Conservation (phyloP, 1,140 invertebrate genomes). For the Campoletis sonorensis region DNA sequence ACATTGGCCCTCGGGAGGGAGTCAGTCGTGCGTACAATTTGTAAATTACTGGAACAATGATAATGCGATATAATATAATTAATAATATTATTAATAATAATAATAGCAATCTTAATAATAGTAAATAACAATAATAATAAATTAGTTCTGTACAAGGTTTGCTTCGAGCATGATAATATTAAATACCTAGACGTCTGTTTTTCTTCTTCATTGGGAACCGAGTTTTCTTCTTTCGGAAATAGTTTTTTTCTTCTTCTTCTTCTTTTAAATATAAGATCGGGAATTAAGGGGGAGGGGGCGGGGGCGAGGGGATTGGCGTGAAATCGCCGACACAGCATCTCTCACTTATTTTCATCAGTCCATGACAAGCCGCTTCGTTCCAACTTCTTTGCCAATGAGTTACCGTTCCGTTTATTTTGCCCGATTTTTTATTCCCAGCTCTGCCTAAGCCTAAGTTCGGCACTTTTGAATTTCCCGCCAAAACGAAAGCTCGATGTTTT, state of each 20-base stretch:
- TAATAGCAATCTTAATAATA: conserved; percentile 66
- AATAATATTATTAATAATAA: conserved; percentile 53
- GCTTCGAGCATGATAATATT: conserved; percentile 70
- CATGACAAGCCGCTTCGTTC: too few species aligned
- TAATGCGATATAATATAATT: conserved; percentile 61
- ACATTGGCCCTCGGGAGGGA: conserved; percentile 16
- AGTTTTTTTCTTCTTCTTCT: neutral
- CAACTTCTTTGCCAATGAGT: too few species aligned
- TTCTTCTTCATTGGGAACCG: conserved; percentile 13
- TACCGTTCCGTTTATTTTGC: too few species aligned
- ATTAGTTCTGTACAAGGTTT: conserved; percentile 76
- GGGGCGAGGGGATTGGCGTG: conserved; percentile 51
- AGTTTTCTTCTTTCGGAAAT: conserved; percentile 5
- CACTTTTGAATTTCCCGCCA: too few species aligned
- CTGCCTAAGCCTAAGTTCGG: too few species aligned
- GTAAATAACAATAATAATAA: conserved; percentile 77
- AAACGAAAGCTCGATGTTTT: too few species aligned
- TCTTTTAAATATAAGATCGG: conserved; percentile 8
- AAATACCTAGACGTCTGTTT: conserved; percentile 56
- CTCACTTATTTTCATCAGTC: conserved; percentile 49
- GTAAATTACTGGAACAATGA: conserved; percentile 65
- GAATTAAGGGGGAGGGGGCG: conserved; percentile 14
- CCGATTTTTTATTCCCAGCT: too few species aligned
- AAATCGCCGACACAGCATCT: conserved; percentile 66
- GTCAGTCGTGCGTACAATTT: conserved; percentile 19